Conservation (phyloP, 2,888 invertebrate genomes). For the Anoplius nigerrimus region DNA sequence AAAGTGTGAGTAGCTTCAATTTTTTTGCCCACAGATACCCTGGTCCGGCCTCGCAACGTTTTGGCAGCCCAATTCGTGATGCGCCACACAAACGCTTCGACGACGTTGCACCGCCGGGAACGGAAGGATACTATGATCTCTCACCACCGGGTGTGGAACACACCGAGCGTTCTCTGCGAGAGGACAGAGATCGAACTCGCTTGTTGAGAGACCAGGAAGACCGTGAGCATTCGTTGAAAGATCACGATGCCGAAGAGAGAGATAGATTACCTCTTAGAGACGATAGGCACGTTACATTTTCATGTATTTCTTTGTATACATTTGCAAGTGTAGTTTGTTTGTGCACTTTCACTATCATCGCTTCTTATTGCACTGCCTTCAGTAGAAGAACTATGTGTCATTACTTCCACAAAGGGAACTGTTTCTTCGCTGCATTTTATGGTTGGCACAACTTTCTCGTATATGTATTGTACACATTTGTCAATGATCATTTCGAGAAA, state of each 20-base stretch:
- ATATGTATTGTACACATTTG: too few species aligned
- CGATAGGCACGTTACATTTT: conserved; percentile 61
- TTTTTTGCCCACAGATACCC: conserved; percentile 70
- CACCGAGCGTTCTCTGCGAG: conserved; percentile 62
- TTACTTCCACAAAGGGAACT: too few species aligned
- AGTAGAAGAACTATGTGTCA: too few species aligned
- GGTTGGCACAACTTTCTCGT: too few species aligned
- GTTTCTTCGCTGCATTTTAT: too few species aligned
- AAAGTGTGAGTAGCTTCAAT: conserved; percentile 30
- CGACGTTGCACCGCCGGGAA: conserved; percentile 74
- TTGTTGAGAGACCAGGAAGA: conserved; percentile 64
- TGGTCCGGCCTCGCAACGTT: conserved; percentile 64
- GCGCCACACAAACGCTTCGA: conserved; percentile 70
- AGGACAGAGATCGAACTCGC: conserved; percentile 62
- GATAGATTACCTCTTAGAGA: conserved; percentile 64
- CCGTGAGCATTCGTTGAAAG: conserved; percentile 64
- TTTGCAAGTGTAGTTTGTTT: too few species aligned
- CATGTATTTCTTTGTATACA: conserved; percentile 3
- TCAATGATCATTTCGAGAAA: too few species aligned
- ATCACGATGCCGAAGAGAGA: conserved; percentile 65
- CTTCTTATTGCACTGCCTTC: too few species aligned
- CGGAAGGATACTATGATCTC: conserved; percentile 75
- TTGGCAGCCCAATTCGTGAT: conserved; percentile 61
- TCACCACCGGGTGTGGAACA: conserved; percentile 72
- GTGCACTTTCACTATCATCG: too few species aligned